Percentiles rank a stretch among this genome's conserved stretches.
Conservation (phyloP, 2,888 invertebrate species). For the Himalopsyche anomala region DNA sequence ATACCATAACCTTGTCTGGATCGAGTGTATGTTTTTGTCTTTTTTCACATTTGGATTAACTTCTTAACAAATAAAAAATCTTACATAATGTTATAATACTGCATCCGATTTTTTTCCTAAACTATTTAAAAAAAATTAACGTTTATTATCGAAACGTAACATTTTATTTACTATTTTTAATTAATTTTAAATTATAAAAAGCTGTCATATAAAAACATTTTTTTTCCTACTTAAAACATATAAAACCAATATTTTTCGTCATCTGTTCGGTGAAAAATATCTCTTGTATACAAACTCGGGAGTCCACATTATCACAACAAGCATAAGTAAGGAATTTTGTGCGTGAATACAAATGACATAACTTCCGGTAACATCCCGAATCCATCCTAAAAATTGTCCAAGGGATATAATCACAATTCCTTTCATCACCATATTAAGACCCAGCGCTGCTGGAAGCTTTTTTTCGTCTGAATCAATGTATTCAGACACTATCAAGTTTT, state of each 20-base stretch:
- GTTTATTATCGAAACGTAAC: no score
- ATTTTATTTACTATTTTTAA: no score
- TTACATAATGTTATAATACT: no score
- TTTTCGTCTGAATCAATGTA: slow-evolving; percentile 72
- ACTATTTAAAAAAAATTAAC: no score
- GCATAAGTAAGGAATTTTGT: slow-evolving; percentile 77
- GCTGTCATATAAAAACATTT: background rate
- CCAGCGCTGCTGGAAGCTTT: slow-evolving; percentile 82
- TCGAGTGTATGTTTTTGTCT: no score
- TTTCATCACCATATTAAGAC: slow-evolving; percentile 84
- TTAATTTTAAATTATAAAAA: background rate
- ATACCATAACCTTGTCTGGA: no score
- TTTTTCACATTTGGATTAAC: no score
- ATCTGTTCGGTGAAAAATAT: slow-evolving; percentile 8
- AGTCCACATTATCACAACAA: slow-evolving; percentile 78
- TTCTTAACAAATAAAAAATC: no score
- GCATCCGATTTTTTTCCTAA: no score
- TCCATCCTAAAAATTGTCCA: slow-evolving; percentile 81
- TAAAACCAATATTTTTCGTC: background rate
- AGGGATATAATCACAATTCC: slow-evolving; percentile 81
- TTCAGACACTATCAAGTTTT: slow-evolving; percentile 83
- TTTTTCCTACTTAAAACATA: slow-evolving; percentile 6
- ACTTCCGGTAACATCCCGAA: slow-evolving; percentile 81
- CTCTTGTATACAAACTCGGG: slow-evolving; percentile 75
- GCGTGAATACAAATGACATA: slow-evolving; percentile 81